Conservation (phyloP, 64 coral and sea anemone species). For the Montipora sp. region DNA sequence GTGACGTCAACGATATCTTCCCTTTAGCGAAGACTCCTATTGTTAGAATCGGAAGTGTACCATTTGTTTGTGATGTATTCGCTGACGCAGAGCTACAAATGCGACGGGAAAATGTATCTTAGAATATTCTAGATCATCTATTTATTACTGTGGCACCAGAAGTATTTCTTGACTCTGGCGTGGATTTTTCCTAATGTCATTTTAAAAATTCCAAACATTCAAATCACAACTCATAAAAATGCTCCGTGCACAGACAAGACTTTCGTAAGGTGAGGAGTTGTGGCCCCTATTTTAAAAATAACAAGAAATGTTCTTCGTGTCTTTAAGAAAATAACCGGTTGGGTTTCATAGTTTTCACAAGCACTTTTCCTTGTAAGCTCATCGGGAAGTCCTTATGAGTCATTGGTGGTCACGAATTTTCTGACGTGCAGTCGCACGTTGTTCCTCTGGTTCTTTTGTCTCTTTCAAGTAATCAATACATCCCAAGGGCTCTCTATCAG, state of each 20-base stretch:
- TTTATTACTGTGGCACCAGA: not conserved
- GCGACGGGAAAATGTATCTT: not conserved
- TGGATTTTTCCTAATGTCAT: conserved; percentile 1
- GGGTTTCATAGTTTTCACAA: not conserved
- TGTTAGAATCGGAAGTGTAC: no score
- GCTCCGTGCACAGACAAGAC: not conserved
- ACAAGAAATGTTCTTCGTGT: not conserved
- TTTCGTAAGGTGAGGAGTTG: not conserved
- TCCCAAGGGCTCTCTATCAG: no score
- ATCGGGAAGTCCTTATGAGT: not conserved
- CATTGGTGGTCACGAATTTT: not conserved
- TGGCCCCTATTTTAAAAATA: not conserved
- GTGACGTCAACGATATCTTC: no score
- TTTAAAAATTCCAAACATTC: conserved; percentile 25
- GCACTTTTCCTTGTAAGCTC: not conserved
- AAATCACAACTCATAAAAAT: not conserved
- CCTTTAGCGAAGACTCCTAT: no score
- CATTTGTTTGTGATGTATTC: no score
- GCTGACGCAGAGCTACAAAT: no score
- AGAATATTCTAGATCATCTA: not conserved
- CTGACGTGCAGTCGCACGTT: no score
- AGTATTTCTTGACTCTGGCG: not conserved
- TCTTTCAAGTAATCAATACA: no score
- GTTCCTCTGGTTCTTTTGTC: no score
- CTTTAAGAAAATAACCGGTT: not conserved